phyloP scores from a whole-genome alignment of 2,888 invertebrate genomes.

The Adelognathus sp. region DNA sequence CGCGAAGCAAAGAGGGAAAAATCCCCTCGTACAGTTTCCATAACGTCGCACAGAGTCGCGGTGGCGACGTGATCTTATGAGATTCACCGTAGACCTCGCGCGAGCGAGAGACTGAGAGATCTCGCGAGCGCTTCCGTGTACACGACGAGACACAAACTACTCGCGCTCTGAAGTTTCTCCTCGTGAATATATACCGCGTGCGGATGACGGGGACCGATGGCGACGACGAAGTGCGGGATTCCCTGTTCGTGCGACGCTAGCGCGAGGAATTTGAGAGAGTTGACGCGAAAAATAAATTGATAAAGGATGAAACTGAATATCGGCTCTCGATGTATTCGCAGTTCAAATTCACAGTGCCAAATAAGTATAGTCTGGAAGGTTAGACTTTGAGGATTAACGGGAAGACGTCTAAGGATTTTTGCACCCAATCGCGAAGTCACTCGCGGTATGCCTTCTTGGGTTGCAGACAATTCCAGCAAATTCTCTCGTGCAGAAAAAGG shows the following conservation, averaged over 20 bases:
- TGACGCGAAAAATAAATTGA: conserved; percentile 10
- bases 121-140: conserved; percentile 49
- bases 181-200: conserved; percentile 42
- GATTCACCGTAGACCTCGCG: conserved; percentile 47
- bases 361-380: conserved; percentile 43
- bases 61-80: conserved; percentile 56
- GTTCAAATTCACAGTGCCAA: conserved; percentile 22
- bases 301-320: neutral
- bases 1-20: neutral
- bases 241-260: conserved; percentile 26
- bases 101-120: conserved; percentile 47
- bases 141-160: conserved; percentile 52
- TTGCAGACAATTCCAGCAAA: neutral
- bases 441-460: neutral
- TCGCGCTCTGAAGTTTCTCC: conserved; percentile 55
- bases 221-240: conserved; percentile 37
- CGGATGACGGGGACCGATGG: neutral
- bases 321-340: neutral
- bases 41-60: conserved; percentile 18
- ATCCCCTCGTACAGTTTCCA: conserved; percentile 30
- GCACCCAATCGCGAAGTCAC: conserved; percentile 32
- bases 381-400: conserved; percentile 53
- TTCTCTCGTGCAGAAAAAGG: conserved; percentile 17
- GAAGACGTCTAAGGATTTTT: conserved; percentile 41
- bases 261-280: conserved; percentile 30